Conservation (phyloP, 2,888 invertebrate genomes). For the Alloplasta piceator region DNA sequence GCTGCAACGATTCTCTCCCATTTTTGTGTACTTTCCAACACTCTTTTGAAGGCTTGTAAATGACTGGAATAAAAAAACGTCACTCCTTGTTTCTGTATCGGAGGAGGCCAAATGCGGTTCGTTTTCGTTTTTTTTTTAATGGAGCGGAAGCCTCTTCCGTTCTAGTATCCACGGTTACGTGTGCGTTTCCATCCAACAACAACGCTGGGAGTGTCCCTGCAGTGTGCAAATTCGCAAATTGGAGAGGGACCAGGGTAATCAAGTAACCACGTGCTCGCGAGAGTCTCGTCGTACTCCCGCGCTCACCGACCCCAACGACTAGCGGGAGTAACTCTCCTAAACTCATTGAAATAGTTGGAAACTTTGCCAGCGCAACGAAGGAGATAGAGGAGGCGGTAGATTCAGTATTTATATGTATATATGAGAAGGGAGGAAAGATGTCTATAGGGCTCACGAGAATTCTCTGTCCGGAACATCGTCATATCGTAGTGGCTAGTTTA, state of each 20-base stretch:
- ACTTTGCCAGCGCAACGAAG: constrained; percentile 66
- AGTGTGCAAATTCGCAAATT: constrained; percentile 76
- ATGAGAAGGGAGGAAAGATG: background rate
- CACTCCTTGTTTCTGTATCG: too few relatives aligned
- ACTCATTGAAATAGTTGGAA: constrained; percentile 80
- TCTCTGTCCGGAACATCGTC: constrained; percentile 39
- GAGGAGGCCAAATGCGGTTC: background rate
- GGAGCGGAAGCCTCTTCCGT: constrained; percentile 1
- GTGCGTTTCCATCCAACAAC: constrained; percentile 7
- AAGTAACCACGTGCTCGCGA: constrained; percentile 76
- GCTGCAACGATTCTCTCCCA: constrained; percentile 1
- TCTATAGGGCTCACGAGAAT: constrained; percentile 40
- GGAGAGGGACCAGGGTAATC: constrained; percentile 75
- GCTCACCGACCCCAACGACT: background rate
- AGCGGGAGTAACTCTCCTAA: constrained; percentile 67
- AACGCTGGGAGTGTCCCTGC: constrained; percentile 24
- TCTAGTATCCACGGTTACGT: background rate
- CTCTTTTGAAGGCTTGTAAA: too few relatives aligned
- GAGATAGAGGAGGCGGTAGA: too few relatives aligned
- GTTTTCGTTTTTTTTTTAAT: background rate
- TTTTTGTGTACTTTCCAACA: constrained; percentile 13
- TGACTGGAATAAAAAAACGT: too few relatives aligned
- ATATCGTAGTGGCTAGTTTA: constrained; percentile 50
- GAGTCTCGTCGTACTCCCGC: constrained; percentile 62
- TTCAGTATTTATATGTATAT: too few relatives aligned